Percentiles rank a stretch among this genome's conserved stretches.
These are phyloP conservation scores for Eupeodes latifasciatus DNA, from an alignment of 2,888 invertebrate species.

Conservation along the genomic window DNA sequence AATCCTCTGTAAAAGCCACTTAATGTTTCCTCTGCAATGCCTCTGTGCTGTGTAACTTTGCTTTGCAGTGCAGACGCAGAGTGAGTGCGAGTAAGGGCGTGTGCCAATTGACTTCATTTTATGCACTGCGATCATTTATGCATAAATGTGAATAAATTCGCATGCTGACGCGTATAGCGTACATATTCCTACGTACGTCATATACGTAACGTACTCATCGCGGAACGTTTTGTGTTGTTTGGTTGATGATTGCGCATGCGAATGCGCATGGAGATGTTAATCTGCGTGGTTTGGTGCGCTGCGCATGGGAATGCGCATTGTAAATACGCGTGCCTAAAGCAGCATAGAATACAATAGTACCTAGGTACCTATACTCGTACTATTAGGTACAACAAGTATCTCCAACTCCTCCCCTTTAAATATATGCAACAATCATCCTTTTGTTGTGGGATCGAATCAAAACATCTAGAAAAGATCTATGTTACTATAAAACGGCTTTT, in stretches of 20 bases:
- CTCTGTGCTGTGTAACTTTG: not conserved
- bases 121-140: conserved; percentile 39
- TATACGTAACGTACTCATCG: not conserved
- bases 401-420: conserved; percentile 45
- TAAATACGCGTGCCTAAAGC: conserved; percentile 24
- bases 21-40: conserved; percentile 8
- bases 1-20: conserved; percentile 35
- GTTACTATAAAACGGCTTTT: conserved; percentile 22
- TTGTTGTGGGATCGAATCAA: conserved; percentile 36
- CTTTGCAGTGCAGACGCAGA: too few species aligned
- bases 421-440: conserved; percentile 50
- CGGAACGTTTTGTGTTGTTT: conserved; percentile 37
- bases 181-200: too few species aligned
- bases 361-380: too few species aligned
- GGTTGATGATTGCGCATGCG: not conserved
- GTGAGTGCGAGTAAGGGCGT: conserved; percentile 50
- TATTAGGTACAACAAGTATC: conserved; percentile 3
- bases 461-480: conserved; percentile 41
- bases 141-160: conserved; percentile 54
- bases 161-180: conserved; percentile 15
- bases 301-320: conserved; percentile 20
- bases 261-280: conserved; percentile 56
- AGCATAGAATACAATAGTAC: conserved; percentile 38
- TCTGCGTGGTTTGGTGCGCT: conserved; percentile 29
- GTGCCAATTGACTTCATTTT: conserved; percentile 74